phyloP scores from a whole-genome alignment of 1,140 invertebrate genomes.

The Diabrotica virgifera region DNA sequence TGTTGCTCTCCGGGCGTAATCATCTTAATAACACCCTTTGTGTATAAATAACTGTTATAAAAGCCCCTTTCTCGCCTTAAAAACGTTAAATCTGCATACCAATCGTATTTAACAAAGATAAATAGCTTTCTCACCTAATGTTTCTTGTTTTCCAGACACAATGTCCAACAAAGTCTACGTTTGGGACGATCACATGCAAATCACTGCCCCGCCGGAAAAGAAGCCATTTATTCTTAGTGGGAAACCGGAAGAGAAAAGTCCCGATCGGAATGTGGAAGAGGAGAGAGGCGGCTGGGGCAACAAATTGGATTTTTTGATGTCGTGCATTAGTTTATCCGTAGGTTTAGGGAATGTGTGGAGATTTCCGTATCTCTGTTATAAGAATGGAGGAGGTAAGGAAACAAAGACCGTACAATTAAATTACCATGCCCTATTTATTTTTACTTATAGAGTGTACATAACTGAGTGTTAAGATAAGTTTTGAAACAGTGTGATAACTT shows the following conservation, averaged over 20 bases:
- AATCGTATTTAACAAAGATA: too few relatives aligned
- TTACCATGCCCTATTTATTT: too few relatives aligned
- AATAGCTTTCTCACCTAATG: too few relatives aligned
- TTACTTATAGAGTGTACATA: too few relatives aligned
- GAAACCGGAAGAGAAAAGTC: conserved; percentile 14
- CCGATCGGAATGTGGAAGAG: conserved; percentile 22
- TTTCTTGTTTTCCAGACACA: conserved; percentile 34
- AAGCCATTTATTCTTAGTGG: conserved; percentile 27
- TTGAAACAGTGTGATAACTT: too few relatives aligned
- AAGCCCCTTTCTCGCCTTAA: too few relatives aligned
- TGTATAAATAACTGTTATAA: too few relatives aligned
- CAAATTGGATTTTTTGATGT: conserved; percentile 56
- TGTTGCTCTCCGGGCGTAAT: too few relatives aligned
- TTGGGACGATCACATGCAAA: conserved; percentile 25
- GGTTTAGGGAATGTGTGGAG: conserved; percentile 83
- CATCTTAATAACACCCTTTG: too few relatives aligned
- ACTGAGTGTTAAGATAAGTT: too few relatives aligned
- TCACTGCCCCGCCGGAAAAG: conserved; percentile 14
- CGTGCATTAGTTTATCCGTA: conserved; percentile 69
- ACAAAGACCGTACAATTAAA: neutral
- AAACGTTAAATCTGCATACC: too few relatives aligned
- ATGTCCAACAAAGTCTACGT: conserved; percentile 38
- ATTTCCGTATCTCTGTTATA: conserved; percentile 81
- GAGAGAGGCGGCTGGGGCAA: conserved; percentile 45
- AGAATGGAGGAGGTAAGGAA: conserved; percentile 64